These are phyloP conservation scores for Colletes latitarsis DNA, from an alignment of 1,140 invertebrate genomes.

Conservation along the genomic window DNA sequence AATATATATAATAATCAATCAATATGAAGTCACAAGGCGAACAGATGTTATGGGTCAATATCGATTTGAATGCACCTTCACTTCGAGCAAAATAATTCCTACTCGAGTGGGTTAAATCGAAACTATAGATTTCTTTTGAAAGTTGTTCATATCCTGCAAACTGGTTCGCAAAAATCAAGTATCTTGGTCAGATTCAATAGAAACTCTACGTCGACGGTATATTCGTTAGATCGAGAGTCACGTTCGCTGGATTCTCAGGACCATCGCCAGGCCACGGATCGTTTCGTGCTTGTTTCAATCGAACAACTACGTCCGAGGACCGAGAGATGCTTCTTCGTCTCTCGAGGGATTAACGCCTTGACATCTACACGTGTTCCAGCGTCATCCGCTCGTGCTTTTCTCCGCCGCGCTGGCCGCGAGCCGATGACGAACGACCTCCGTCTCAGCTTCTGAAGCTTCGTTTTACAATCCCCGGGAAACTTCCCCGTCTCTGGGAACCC, in stretches of 20 bases:
- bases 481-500: neutral
- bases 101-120: too few relatives aligned
- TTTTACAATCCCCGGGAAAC: slow-evolving; percentile 13
- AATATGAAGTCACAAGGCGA: too few relatives aligned
- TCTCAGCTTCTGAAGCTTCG: slow-evolving; percentile 31
- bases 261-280: neutral
- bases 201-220: neutral
- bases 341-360: slow-evolving; percentile 57
- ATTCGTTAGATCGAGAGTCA: neutral
- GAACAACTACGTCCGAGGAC: slow-evolving; percentile 6
- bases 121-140: too few relatives aligned
- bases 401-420: slow-evolving; percentile 27
- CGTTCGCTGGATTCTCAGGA: neutral
- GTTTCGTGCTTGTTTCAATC: slow-evolving; percentile 28
- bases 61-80: too few relatives aligned
- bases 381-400: slow-evolving; percentile 47
- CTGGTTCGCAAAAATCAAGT: too few relatives aligned
- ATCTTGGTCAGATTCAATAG: too few relatives aligned
- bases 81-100: too few relatives aligned
- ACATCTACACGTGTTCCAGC: slow-evolving; percentile 57
- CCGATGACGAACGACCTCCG: slow-evolving; percentile 50
- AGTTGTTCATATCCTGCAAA: too few relatives aligned
- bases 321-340: slow-evolving; percentile 45
- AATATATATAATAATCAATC: too few relatives aligned
- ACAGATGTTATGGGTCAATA: too few relatives aligned